Conservation (phyloP, 1,140 invertebrate species). For the Brachionus rotundiformis region DNA sequence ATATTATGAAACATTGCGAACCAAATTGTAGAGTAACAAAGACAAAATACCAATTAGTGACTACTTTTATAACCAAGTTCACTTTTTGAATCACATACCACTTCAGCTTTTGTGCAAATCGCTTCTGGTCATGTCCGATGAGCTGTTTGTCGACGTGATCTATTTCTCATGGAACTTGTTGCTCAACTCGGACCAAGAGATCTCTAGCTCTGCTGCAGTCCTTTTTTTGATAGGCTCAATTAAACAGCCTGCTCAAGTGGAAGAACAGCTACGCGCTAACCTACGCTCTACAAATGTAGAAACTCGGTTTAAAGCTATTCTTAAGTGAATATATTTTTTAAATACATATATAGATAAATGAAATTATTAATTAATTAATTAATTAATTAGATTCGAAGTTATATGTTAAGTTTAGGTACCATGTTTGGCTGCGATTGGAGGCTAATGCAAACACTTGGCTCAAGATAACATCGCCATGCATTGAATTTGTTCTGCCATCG, state of each 20-base stretch:
- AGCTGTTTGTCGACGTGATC: constrained; percentile 81
- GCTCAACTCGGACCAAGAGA: constrained; percentile 72
- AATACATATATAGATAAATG: too few relatives aligned
- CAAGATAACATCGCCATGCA: constrained; percentile 87
- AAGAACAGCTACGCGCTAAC: constrained; percentile 81
- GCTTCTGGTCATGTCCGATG: constrained; percentile 82
- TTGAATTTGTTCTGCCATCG: constrained; percentile 96
- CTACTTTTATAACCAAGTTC: constrained; percentile 29
- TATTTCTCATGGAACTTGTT: constrained; percentile 90
- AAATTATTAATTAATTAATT: too few relatives aligned
- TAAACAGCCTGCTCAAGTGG: constrained; percentile 80
- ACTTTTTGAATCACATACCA: constrained; percentile 77
- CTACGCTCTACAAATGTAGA: constrained; percentile 78
- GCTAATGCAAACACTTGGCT: constrained; percentile 89
- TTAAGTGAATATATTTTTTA: constrained; percentile 74
- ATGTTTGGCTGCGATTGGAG: constrained; percentile 98
- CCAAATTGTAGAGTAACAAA: constrained; percentile 7
- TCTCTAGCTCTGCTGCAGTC: constrained; percentile 71
- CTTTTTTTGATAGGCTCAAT: constrained; percentile 88
- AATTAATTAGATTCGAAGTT: constrained; percentile 76
- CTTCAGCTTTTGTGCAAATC: constrained; percentile 86
- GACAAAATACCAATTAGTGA: constrained; percentile 29
- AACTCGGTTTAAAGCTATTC: constrained; percentile 75
- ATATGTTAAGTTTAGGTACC: constrained; percentile 95
- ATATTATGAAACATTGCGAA: background rate